These are phyloP conservation scores for Oostethus manadensis DNA, from an alignment of 2,113 vertebrate genomes.

Conservation along the genomic window DNA sequence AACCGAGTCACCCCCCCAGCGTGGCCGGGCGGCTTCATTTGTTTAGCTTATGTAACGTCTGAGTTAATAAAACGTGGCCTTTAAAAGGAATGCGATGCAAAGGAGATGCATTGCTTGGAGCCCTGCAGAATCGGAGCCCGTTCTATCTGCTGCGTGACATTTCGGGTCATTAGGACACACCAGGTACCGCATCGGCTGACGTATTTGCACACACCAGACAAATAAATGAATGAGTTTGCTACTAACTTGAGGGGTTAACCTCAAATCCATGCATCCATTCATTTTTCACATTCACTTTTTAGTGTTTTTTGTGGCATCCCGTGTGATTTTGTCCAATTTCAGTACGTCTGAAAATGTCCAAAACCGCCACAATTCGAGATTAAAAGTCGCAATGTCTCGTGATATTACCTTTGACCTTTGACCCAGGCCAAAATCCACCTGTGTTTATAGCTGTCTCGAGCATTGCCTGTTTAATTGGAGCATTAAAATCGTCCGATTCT, in stretches of 20 bases:
- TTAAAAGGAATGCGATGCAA: constrained; percentile 10
- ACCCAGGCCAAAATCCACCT: no score
- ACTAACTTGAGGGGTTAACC: no score
- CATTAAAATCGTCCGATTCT: no score
- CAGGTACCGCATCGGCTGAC: neutral
- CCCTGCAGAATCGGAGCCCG: neutral
- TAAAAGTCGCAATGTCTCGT: no score
- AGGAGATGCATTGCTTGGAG: neutral
- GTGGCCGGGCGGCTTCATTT: neutral
- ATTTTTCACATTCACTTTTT: neutral
- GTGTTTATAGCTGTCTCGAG: no score
- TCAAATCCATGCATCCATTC: neutral
- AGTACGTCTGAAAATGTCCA: constrained; percentile 23
- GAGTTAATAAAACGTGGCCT: constrained; percentile 7
- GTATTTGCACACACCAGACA: neutral
- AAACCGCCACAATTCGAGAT: no score
- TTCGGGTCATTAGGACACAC: neutral
- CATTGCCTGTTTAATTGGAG: no score
- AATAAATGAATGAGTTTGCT: neutral
- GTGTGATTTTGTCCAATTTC: neutral
- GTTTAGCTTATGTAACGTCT: neutral
- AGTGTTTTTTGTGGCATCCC: no score
- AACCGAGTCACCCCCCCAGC: constrained; percentile 4
- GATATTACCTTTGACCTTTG: no score
- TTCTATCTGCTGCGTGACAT: constrained; percentile 1